Evolutionary conservation across 2,888 invertebrate species (phyloP).

Genomic region (Galeruca laticollis): DNA sequence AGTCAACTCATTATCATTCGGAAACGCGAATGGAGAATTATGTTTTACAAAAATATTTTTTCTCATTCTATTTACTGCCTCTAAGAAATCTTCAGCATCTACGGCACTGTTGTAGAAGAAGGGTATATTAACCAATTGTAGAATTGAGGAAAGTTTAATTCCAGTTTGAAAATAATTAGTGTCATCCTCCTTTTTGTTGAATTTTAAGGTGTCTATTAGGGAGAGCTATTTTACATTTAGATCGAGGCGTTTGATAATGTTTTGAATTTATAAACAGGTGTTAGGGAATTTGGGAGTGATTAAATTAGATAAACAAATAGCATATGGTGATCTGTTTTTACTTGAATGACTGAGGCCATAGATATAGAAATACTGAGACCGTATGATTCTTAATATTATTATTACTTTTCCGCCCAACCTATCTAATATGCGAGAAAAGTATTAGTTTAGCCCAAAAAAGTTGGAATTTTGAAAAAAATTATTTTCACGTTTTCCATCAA

Average conservation of each 20-base stretch:
- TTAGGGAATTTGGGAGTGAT: conserved; percentile 14
- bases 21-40: too few species aligned
- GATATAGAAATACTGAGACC: too few species aligned
- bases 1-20: too few species aligned
- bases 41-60: too few species aligned
- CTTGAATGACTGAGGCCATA: too few species aligned
- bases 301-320: conserved; percentile 19
- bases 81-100: not conserved
- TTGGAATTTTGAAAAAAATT: too few species aligned
- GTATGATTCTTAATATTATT: too few species aligned
- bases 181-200: conserved; percentile 34
- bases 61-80: not conserved
- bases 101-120: conserved; percentile 9
- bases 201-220: conserved; percentile 30
- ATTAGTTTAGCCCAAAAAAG: too few species aligned
- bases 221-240: conserved; percentile 28
- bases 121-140: conserved; percentile 16
- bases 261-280: conserved; percentile 28
- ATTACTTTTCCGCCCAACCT: too few species aligned
- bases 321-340: not conserved
- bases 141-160: conserved; percentile 49
- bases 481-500: too few species aligned
- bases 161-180: conserved; percentile 39
- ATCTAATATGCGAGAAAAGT: too few species aligned
- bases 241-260: conserved; percentile 26